These are phyloP conservation scores for Podilymbus podiceps DNA, from an alignment of 2,113 vertebrate species.

Conservation along the genomic window DNA sequence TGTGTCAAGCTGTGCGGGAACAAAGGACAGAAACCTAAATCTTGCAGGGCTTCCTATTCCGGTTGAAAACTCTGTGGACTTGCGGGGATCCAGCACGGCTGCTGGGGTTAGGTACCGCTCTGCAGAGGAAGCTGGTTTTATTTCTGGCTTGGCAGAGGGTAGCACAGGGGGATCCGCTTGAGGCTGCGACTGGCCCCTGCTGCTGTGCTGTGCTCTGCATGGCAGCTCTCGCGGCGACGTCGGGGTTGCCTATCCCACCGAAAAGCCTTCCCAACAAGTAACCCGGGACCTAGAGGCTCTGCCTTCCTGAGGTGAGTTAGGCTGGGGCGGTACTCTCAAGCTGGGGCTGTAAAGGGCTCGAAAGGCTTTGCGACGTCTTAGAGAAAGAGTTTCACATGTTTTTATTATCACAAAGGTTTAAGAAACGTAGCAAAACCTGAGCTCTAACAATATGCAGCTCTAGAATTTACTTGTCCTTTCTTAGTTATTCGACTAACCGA, in stretches of 20 bases:
- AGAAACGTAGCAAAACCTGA: background rate
- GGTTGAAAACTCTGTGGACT: background rate
- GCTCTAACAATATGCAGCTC: background rate
- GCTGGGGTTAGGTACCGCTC: background rate
- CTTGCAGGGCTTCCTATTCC: background rate
- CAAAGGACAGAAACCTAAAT: background rate
- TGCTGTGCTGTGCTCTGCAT: background rate
- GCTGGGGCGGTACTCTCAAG: background rate
- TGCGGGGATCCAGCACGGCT: background rate
- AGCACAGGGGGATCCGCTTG: background rate
- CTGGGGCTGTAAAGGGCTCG: background rate
- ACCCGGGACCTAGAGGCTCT: background rate
- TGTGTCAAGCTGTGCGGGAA: background rate
- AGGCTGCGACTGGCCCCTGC: rapidly evolving
- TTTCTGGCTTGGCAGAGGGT: background rate
- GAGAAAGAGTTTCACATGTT: background rate
- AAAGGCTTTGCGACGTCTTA: background rate
- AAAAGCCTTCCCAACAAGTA: background rate
- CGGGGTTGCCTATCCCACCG: background rate
- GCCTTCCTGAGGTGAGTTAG: background rate
- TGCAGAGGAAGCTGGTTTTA: background rate
- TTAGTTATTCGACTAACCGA: background rate
- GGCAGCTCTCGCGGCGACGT: background rate
- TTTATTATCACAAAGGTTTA: background rate
- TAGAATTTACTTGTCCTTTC: background rate